Conservation (phyloP, 2,888 invertebrate species). For the Seira musarum region DNA sequence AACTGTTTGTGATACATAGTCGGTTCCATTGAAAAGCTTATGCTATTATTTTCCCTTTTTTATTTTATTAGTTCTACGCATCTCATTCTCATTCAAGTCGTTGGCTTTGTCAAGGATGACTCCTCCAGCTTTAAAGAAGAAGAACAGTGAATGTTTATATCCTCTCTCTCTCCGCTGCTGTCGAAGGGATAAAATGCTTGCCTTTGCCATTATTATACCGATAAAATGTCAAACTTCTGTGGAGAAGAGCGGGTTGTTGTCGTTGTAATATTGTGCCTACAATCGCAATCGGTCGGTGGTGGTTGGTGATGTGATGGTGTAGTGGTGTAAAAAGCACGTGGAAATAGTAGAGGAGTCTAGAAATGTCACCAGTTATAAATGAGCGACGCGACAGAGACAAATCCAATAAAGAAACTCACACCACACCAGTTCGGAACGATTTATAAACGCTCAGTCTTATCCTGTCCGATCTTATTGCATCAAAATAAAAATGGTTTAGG, state of each 20-base stretch:
- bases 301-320: too few species aligned
- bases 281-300: neutral
- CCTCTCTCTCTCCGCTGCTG: neutral
- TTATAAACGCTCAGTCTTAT: constrained; percentile 62
- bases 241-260: constrained; percentile 2
- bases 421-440: constrained; percentile 55
- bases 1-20: too few species aligned
- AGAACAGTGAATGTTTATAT: constrained; percentile 12
- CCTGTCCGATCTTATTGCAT: constrained; percentile 62
- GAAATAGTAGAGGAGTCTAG: constrained; percentile 13
- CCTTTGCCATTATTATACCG: neutral
- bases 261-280: too few species aligned
- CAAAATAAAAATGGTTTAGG: constrained; percentile 61
- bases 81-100: too few species aligned
- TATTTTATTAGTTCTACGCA: too few species aligned
- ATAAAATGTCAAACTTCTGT: constrained; percentile 12
- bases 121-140: too few species aligned
- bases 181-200: neutral
- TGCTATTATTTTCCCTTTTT: too few species aligned
- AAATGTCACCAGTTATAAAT: constrained; percentile 60
- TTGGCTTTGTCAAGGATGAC: too few species aligned
- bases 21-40: too few species aligned
- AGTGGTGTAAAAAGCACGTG: neutral
- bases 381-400: constrained; percentile 60
- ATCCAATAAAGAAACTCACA: constrained; percentile 62